Conservation (phyloP, 2,113 vertebrate species). For the Cyphomyrus discorhynchus region DNA sequence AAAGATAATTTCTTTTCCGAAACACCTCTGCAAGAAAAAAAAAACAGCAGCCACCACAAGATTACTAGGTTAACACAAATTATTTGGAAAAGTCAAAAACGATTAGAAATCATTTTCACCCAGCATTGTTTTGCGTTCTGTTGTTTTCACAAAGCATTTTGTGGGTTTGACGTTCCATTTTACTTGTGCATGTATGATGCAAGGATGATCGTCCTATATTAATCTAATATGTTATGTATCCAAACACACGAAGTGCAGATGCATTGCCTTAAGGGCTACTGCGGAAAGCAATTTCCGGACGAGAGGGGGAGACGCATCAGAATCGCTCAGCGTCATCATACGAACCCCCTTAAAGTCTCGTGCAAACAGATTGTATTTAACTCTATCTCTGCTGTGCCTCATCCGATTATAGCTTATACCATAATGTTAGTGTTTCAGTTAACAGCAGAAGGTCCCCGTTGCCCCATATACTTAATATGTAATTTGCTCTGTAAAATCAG, state of each 20-base stretch:
- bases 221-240: neutral
- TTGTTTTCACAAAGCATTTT: neutral
- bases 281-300: neutral
- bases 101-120: conserved; percentile 29
- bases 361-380: neutral
- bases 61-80: conserved; percentile 46
- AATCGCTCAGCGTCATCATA: neutral
- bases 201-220: neutral
- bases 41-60: conserved; percentile 19
- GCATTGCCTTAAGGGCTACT: neutral
- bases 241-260: neutral
- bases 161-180: neutral
- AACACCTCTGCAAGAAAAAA: conserved; percentile 42
- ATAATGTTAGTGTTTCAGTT: neutral
- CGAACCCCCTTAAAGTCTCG: neutral
- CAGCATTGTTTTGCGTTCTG: neutral
- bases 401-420: neutral
- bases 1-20: conserved; percentile 46
- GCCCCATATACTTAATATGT: neutral
- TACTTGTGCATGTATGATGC: neutral
- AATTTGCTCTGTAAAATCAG: neutral
- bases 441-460: neutral
- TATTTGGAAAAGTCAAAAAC: conserved; percentile 32
- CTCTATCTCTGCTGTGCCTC: neutral
- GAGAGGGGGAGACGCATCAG: neutral